Evolutionary conservation across 2,113 vertebrate genomes (phyloP).

Genomic region (Xerus inauris): DNA sequence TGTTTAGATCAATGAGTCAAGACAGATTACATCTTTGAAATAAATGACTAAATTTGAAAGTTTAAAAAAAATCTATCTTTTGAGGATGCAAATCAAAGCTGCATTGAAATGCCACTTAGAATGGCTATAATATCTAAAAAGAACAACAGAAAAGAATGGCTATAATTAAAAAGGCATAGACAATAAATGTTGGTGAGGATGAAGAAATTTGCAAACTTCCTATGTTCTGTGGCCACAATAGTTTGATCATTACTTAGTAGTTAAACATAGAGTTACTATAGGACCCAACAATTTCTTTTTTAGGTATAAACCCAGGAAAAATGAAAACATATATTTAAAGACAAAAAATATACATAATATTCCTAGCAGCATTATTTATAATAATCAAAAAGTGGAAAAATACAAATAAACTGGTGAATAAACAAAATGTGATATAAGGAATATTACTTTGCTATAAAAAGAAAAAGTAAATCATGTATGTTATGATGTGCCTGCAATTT

Average conservation of each 20-base stretch:
- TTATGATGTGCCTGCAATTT: neutral
- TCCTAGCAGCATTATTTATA: neutral
- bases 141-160: neutral
- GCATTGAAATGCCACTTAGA: neutral
- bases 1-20: neutral
- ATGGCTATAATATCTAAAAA: neutral
- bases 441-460: neutral
- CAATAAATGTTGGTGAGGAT: neutral
- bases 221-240: neutral
- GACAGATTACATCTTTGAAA: neutral
- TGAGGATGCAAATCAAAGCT: constrained; percentile 4
- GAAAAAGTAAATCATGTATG: neutral
- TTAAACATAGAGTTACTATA: neutral
- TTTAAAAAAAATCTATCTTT: neutral
- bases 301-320: neutral
- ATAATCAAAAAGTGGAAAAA: neutral
- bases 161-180: neutral
- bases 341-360: neutral
- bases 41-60: neutral
- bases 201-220: neutral
- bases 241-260: neutral
- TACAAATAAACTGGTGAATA: neutral
- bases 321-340: neutral
- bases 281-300: neutral
- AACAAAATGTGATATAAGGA: neutral